Conservation (phyloP, 2,113 vertebrate species). For the Pavo muticus region DNA sequence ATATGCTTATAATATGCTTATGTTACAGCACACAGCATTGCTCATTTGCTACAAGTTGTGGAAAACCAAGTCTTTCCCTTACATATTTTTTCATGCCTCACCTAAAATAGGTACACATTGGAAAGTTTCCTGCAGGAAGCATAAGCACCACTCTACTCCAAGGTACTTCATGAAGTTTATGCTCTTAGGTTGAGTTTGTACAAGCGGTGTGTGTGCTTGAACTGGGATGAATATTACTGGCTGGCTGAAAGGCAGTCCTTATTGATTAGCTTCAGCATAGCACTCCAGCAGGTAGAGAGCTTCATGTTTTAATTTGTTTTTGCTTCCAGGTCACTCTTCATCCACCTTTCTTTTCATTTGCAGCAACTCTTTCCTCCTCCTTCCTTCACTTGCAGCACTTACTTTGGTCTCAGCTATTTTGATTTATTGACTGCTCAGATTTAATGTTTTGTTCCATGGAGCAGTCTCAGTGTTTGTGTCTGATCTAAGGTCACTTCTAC, state of each 20-base stretch:
- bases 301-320: slow-evolving; percentile 1
- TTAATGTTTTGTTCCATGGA: slow-evolving; percentile 18
- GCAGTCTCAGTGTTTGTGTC: slow-evolving; percentile 24
- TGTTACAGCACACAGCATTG: slow-evolving; percentile 22
- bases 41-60: slow-evolving; percentile 43
- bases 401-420: slow-evolving; percentile 56
- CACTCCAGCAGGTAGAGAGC: not conserved
- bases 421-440: slow-evolving; percentile 54
- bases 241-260: not conserved
- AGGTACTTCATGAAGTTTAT: not conserved
- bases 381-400: slow-evolving; percentile 3
- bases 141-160: not conserved
- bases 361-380: not conserved
- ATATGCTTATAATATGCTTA: not conserved
- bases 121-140: not conserved
- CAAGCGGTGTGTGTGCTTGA: not conserved
- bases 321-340: slow-evolving; percentile 26
- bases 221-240: not conserved
- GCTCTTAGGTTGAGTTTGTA: not conserved
- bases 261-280: not conserved
- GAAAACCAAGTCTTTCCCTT: slow-evolving; percentile 32
- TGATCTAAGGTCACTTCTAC: slow-evolving; percentile 70
- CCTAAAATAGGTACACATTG: not conserved
- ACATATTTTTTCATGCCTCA: slow-evolving; percentile 21
- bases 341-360: slow-evolving; percentile 10